Evolutionary conservation across 1,140 invertebrate genomes (phyloP), one percentile per base, ranked within the genome.

Genomic region (Rhysida immarginata): DNA sequence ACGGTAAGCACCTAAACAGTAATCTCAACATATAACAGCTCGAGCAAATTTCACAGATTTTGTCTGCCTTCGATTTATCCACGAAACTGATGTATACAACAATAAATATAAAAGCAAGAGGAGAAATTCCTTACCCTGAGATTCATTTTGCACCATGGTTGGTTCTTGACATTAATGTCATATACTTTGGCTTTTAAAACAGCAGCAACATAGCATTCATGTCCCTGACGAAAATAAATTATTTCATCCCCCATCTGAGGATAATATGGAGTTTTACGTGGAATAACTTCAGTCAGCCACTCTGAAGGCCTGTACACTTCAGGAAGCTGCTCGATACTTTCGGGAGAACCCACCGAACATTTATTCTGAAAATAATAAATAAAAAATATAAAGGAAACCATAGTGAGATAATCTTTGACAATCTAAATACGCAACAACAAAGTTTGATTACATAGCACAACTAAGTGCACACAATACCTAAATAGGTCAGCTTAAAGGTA

Each of bases 211-310:
- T 96, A 96, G 42, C 82, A 72, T 64, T 87, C 77, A 72, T 96
- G 91, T 16, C 91, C 92, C 71, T 92, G 83, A 53, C 85, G 77
- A 63, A 79, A 78, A 35, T 64, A 67, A 21, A 96, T 80, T 13
- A 94, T 81, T 68, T 94, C 86, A 73, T 99, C 95, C 1, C 93
- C 93, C 82, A 98, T 92, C 74, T 99, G 95, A 8, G 95, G 94
- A 71, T 95, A 92, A 74, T 96, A 99, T 16, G 95, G 95, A 26
- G 90, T 82, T 74, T 93, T 93, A 54, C 87, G 80, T 5, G 94
- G 94, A 61, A 85, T 80, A 16, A 87, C 83, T 69, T 91, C 87
- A 1, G 88, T 89, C 27, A 99, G 76, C 94, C 94, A 98, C 65
- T 96, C 90, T 27, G 89, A 83, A 8, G 89, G 87, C 58, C 85